These are phyloP conservation scores for Clamator glandarius DNA, from an alignment of 2,797 vertebrate species.

Conservation along the genomic window DNA sequence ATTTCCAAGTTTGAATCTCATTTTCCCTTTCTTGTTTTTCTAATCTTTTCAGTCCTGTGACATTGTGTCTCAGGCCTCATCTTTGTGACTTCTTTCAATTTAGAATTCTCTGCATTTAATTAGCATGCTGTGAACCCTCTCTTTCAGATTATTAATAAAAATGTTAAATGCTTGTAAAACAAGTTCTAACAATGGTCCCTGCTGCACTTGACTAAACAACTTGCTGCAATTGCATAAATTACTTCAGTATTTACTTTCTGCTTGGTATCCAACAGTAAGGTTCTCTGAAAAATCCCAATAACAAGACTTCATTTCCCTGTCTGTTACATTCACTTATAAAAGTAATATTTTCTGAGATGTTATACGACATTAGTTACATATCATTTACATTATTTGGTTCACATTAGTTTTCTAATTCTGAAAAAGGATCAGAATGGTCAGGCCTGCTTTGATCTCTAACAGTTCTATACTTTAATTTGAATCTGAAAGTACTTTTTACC, in stretches of 20 bases:
- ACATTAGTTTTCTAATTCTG: neutral
- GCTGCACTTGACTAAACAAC: neutral
- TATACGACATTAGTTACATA: neutral
- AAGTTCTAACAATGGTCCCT: neutral
- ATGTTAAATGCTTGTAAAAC: conserved; percentile 13
- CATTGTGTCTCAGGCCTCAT: neutral
- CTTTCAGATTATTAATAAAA: conserved; percentile 31
- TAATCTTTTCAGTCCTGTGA: neutral
- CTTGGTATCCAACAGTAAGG: neutral
- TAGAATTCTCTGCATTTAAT: neutral
- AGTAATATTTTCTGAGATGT: neutral
- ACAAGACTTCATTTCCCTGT: neutral
- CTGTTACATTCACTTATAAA: neutral
- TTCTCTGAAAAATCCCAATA: neutral
- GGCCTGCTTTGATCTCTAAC: neutral
- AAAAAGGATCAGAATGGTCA: neutral
- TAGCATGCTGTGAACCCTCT: neutral
- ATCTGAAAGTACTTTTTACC: neutral
- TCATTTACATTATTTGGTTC: neutral
- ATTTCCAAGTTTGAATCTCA: neutral
- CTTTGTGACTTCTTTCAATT: neutral
- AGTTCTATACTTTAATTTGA: neutral
- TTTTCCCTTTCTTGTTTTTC: neutral
- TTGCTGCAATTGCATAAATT: neutral
- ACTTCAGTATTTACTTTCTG: neutral